phyloP scores from a whole-genome alignment of 2,888 invertebrate species.

The Scaptomyza polygonia region DNA sequence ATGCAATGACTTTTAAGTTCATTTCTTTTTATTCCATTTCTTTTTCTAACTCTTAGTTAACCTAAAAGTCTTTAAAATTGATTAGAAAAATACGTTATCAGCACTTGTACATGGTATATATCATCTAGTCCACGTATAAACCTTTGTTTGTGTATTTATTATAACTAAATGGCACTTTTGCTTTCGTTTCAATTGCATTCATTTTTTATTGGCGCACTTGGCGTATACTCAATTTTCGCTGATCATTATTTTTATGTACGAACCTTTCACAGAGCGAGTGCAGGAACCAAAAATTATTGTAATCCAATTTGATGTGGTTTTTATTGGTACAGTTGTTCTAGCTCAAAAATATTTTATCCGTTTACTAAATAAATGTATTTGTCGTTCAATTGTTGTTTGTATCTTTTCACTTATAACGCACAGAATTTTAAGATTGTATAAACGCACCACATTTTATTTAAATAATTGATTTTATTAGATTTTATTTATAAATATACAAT shows the following conservation, averaged over 20 bases:
- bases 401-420: slow-evolving; percentile 35
- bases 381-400: too few species aligned
- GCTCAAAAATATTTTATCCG: slow-evolving; percentile 27
- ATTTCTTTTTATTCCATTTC: not conserved
- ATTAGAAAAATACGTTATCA: slow-evolving; percentile 40
- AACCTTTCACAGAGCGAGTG: slow-evolving; percentile 74
- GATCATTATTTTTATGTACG: slow-evolving; percentile 36
- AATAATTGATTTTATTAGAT: slow-evolving; percentile 13
- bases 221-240: slow-evolving; percentile 25
- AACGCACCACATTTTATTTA: slow-evolving; percentile 67
- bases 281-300: slow-evolving; percentile 69
- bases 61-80: slow-evolving; percentile 12
- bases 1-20: too few species aligned
- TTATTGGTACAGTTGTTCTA: slow-evolving; percentile 34
- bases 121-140: slow-evolving; percentile 25
- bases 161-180: slow-evolving; percentile 50
- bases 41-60: not conserved
- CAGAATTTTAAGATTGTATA: slow-evolving; percentile 54
- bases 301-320: slow-evolving; percentile 73
- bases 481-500: not conserved
- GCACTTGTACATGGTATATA: slow-evolving; percentile 36
- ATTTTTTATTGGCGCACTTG: slow-evolving; percentile 20
- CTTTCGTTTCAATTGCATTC: slow-evolving; percentile 56
- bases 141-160: not conserved
- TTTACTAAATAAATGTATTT: slow-evolving; percentile 4